These are phyloP conservation scores for Emydoidea blandingii DNA, from an alignment of 2,797 vertebrate genomes.

Conservation along the genomic window DNA sequence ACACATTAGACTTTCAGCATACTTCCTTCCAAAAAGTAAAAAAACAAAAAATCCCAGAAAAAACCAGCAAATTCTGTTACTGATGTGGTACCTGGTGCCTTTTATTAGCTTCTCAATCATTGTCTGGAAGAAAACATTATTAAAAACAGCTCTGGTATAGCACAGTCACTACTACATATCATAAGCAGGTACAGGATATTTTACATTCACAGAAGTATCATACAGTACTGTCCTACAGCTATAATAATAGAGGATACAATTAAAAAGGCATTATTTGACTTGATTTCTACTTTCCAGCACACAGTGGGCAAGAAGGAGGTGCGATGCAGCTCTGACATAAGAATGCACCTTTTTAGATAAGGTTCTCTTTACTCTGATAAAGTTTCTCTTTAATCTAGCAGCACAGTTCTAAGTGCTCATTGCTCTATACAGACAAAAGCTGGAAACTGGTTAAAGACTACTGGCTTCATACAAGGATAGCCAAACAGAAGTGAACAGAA, in stretches of 20 bases:
- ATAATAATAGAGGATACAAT: constrained; percentile 83
- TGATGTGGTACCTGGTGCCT: constrained; percentile 84
- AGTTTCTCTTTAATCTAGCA: constrained; percentile 52
- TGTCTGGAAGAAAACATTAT: constrained; percentile 83
- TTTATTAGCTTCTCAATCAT: constrained; percentile 82
- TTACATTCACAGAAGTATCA: constrained; percentile 85
- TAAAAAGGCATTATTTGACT: constrained; percentile 85
- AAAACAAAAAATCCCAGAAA: constrained; percentile 78
- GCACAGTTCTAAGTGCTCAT: constrained; percentile 69
- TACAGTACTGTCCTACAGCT: constrained; percentile 85
- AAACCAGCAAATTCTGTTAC: constrained; percentile 82
- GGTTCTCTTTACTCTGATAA: constrained; percentile 33
- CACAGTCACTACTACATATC: constrained; percentile 83
- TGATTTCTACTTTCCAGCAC: constrained; percentile 83
- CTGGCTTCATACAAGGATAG: constrained; percentile 56
- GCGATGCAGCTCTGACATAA: constrained; percentile 70
- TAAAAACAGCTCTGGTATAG: constrained; percentile 86
- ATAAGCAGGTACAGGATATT: constrained; percentile 84
- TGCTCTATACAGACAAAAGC: constrained; percentile 72
- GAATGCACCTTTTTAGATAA: constrained; percentile 63
- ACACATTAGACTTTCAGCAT: constrained; percentile 80
- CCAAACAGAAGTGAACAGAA: constrained; percentile 63
- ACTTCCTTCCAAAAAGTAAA: constrained; percentile 77
- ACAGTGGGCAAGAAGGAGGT: constrained; percentile 76
- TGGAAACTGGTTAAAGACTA: constrained; percentile 76